phyloP scores from a whole-genome alignment of 1,140 invertebrate genomes.

The Stenopsyche tienmushanensis region DNA sequence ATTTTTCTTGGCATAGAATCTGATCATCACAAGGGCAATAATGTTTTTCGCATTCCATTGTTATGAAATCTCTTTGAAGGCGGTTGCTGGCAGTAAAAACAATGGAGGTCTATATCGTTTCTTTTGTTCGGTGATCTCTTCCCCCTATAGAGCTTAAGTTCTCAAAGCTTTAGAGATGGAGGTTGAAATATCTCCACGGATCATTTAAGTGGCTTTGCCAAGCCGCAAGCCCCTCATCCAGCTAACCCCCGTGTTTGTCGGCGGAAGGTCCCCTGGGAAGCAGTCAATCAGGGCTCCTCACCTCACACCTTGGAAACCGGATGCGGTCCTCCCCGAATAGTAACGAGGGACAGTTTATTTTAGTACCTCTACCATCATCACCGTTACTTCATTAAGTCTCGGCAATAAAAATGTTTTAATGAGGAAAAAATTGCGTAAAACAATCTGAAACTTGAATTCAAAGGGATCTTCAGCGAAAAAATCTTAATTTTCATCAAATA shows the following conservation, averaged over 20 bases:
- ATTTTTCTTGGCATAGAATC: no score
- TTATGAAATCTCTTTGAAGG: neutral
- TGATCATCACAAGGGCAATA: no score
- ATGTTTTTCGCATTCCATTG: no score
- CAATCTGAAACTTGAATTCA: no score
- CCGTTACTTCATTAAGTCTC: no score
- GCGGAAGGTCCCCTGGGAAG: constrained; percentile 10
- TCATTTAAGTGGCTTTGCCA: constrained; percentile 9
- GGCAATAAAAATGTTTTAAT: neutral
- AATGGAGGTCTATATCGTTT: neutral
- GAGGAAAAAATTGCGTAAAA: no score
- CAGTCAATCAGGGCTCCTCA: constrained; percentile 15
- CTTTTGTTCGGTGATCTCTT: neutral
- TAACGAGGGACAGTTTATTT: no score
- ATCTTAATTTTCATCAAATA: no score
- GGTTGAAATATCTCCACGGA: constrained; percentile 2
- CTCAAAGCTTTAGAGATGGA: neutral
- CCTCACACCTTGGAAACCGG: no score
- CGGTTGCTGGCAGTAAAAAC: neutral
- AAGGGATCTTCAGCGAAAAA: no score
- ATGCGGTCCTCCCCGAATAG: no score
- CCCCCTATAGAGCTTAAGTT: constrained; percentile 5
- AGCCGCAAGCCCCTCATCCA: neutral
- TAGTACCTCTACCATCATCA: no score
- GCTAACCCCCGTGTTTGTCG: constrained; percentile 13